Evolutionary conservation across 2,888 invertebrate genomes (phyloP), one percentile per base, ranked within the genome.

Genomic region (Doris montereyensis): DNA sequence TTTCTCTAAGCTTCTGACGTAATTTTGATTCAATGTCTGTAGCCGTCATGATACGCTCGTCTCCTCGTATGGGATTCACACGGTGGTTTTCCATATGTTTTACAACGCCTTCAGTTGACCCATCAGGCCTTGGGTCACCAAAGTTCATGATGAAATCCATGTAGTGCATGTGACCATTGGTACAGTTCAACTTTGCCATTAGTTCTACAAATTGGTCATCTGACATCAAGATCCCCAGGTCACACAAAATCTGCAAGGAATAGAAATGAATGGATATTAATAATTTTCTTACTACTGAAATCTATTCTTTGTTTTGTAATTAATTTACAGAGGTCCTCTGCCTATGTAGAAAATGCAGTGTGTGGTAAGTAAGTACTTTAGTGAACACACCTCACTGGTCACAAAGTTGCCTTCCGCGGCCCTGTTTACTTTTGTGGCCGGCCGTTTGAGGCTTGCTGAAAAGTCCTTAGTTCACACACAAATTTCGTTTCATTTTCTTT

Each of bases 61-160:
- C 89, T n/a, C 90, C 91, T 2, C 90, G 84, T 35, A 89, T 88
- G 2, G 88, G 84, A 80, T 91, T 90, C 21, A 90, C 89, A 2
- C 84, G 81, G 79, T 90, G 90, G 77, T 90, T 90, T n/a, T 85
- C 86, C 4, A 82, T 80, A 58, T 88, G 85, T 17, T 83, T 76
- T 0, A 89, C 82, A 24, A 86, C 85, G 52, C 84, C 85, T 2
- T 82, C 83, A 0, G 83, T 81, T 5, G 79, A 77, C 1, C 87
- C 88, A 4, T 82, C 81, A 2, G 81, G 82, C n/a, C 88, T 82
- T 4, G 88, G 86, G 77, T 88, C 88, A 52, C 87, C 87, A 84
- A 90, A 90, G 74, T 83, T 87, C 24, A 73, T 78, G 3, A 90
- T 83, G 80, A 90, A 91, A 82, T 90, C 88, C 5, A 84, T 81